Conservation (phyloP, 2,797 vertebrate genomes). For the Phoxinus dragarum region DNA sequence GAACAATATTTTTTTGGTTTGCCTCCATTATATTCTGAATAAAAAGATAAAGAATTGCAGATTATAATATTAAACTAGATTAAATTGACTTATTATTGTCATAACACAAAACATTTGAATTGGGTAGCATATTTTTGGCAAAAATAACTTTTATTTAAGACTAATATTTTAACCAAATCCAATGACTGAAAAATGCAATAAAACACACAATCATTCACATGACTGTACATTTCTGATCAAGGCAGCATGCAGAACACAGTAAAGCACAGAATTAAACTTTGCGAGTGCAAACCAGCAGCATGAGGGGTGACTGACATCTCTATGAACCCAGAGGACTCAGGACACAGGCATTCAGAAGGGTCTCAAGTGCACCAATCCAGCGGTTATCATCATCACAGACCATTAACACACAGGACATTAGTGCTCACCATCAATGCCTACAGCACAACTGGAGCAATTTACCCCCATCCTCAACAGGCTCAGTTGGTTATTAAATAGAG, state of each 20-base stretch:
- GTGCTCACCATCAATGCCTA: not conserved
- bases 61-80: not conserved
- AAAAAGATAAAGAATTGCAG: not conserved
- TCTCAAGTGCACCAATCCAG: not conserved
- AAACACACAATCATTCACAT: not conserved
- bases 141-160: no score
- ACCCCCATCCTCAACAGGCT: not conserved
- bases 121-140: no score
- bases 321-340: not conserved
- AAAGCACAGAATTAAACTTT: constrained; percentile 57
- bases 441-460: not conserved
- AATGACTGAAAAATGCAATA: not conserved
- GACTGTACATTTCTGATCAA: constrained; percentile 47
- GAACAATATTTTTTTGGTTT: not conserved
- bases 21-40: not conserved
- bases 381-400: not conserved
- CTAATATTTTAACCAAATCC: no score
- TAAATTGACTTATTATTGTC: not conserved
- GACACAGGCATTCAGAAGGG: constrained; percentile 8
- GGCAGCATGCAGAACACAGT: constrained; percentile 65
- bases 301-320: not conserved
- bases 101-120: not conserved
- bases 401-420: constrained; percentile 9
- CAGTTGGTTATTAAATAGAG: not conserved
- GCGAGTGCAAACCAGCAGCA: constrained; percentile 65